Evolutionary conservation across 2,797 vertebrate species (phyloP).

Genomic region (Takifugu rubripes): DNA sequence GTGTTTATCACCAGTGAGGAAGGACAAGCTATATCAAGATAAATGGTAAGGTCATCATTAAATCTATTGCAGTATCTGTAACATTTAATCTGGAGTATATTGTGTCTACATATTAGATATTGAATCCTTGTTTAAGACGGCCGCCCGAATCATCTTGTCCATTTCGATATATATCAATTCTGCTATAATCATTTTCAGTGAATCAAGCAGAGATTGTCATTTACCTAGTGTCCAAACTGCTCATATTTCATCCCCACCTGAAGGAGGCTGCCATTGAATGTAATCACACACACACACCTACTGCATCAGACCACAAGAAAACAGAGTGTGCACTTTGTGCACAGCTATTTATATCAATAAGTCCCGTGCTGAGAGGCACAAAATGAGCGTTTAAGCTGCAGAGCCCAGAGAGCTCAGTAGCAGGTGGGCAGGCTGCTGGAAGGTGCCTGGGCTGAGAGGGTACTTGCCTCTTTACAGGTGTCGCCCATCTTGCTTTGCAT

Average conservation of each 20-base stretch:
- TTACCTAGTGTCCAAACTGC: slow-evolving; percentile 77
- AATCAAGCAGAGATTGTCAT: slow-evolving; percentile 79
- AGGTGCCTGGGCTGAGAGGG: slow-evolving; percentile 69
- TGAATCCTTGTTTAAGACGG: slow-evolving; percentile 70
- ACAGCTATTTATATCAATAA: slow-evolving; percentile 88
- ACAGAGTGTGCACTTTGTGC: slow-evolving; percentile 85
- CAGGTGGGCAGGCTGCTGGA: slow-evolving; percentile 76
- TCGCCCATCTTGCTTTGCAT: slow-evolving; percentile 68
- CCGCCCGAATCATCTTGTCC: slow-evolving; percentile 60
- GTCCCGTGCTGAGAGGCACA: slow-evolving; percentile 85
- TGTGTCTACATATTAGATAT: slow-evolving; percentile 71
- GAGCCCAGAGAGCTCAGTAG: slow-evolving; percentile 78
- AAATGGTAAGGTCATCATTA: slow-evolving; percentile 77
- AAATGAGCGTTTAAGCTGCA: slow-evolving; percentile 84
- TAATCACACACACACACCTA: slow-evolving; percentile 76
- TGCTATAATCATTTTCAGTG: slow-evolving; percentile 73
- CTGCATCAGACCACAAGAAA: slow-evolving; percentile 78
- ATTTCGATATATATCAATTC: slow-evolving; percentile 71
- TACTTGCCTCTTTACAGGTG: slow-evolving; percentile 78
- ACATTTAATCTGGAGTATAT: slow-evolving; percentile 58
- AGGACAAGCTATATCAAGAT: slow-evolving; percentile 73
- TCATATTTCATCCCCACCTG: slow-evolving; percentile 82
- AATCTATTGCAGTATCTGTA: slow-evolving; percentile 67
- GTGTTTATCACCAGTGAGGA: slow-evolving; percentile 44
- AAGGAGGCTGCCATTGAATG: slow-evolving; percentile 75